phyloP scores from a whole-genome alignment of 2,113 vertebrate species.

The Clinocottus analis region DNA sequence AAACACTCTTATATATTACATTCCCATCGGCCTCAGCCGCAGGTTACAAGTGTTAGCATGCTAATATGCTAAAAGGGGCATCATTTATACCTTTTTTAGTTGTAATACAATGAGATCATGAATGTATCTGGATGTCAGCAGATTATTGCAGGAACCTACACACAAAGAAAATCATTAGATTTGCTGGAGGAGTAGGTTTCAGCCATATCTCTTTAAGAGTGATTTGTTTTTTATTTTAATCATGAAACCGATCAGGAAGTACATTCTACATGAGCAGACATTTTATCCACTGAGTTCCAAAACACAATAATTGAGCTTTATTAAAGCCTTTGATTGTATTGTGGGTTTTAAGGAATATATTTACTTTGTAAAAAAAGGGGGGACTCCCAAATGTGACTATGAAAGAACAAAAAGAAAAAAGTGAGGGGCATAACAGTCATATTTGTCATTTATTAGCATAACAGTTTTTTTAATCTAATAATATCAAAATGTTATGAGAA shows the following conservation, averaged over 20 bases:
- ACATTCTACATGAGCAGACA: not conserved
- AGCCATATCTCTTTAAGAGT: not conserved
- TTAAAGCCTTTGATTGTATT: not conserved
- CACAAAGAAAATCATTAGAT: not conserved
- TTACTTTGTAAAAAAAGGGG: not conserved
- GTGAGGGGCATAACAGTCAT: slow-evolving; percentile 61
- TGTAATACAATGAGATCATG: not conserved
- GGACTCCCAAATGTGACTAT: not conserved
- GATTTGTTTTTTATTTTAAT: too few relatives aligned
- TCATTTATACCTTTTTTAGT: not conserved
- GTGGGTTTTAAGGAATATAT: not conserved
- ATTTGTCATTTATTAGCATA: slow-evolving; percentile 81
- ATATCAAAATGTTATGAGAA: slow-evolving; percentile 74
- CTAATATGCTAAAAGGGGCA: slow-evolving; percentile 5
- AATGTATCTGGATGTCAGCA: not conserved
- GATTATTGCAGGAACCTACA: not conserved
- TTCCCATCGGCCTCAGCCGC: not conserved
- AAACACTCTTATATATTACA: not conserved
- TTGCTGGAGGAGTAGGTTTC: not conserved
- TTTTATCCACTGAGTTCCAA: not conserved
- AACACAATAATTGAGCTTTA: not conserved
- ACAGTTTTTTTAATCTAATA: slow-evolving; percentile 71
- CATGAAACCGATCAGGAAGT: not conserved
- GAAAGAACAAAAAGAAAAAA: slow-evolving; percentile 16
- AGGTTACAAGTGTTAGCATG: not conserved